Conservation (phyloP, 2,113 vertebrate species). For the Apteryx owenii region DNA sequence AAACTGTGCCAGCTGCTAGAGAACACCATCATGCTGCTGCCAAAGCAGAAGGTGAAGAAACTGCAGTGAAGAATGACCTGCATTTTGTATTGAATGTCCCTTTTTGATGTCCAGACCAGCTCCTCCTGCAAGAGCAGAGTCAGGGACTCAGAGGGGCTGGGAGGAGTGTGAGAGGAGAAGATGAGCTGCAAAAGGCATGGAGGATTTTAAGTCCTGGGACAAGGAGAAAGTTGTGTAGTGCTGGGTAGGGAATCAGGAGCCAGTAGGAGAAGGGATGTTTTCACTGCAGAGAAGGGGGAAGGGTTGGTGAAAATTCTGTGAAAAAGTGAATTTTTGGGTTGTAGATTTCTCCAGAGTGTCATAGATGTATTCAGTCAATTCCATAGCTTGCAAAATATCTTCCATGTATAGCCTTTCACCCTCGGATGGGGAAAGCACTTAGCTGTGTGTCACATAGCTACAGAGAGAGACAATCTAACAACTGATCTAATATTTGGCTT, state of each 20-base stretch:
- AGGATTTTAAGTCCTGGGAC: background rate
- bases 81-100: background rate
- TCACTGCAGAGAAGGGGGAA: background rate
- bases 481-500: background rate
- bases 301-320: background rate
- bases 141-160: background rate
- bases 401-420: background rate
- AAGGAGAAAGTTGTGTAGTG: background rate
- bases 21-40: background rate
- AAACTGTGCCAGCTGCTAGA: constrained; percentile 31
- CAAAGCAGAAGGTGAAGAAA: constrained; percentile 20
- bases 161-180: background rate
- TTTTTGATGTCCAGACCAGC: background rate
- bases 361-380: background rate
- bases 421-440: background rate
- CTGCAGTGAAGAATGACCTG: constrained; percentile 6
- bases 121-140: background rate
- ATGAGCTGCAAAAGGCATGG: background rate
- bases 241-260: background rate
- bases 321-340: background rate
- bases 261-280: background rate
- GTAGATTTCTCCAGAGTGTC: background rate
- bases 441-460: background rate
- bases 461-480: background rate
- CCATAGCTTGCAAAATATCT: background rate